Evolutionary conservation across 1,140 invertebrate genomes (phyloP), one percentile per base, ranked within the genome.

Genomic region (Euglossa dilemma): DNA sequence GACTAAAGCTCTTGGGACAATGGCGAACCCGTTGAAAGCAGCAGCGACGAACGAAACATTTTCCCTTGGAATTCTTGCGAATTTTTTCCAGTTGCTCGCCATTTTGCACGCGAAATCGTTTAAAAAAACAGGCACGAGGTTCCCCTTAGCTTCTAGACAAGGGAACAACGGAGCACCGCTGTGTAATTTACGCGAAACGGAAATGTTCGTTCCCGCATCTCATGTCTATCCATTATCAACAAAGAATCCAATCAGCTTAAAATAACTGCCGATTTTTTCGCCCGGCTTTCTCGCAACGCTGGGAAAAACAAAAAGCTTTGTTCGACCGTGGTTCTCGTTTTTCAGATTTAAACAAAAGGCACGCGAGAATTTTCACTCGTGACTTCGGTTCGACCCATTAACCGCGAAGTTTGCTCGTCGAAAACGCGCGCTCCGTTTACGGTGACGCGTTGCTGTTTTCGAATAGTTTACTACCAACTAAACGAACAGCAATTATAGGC

Each of bases 201-300:
- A 52, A 28, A 20, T 25, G 28, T 47, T 47, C 66, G 12, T 70
- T 52, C 67, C 6, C 3, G 20, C n/a, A 14, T 28, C 18, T 11
- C 45, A 8, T 25, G 12, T 69, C 20, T 23, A 74, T 57, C 43
- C 56, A 74, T 59, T 59, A 74, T 74, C 36, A n/a, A 45, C 56
- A 20, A 74, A 59, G 56, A 25, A 74, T 74, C 47, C 72, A 57
- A 59, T 74, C 56, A 25, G 14, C 72, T 47, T 47, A 73, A 57
- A 73, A n/a, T 57, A 73, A 73, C 28, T 18, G 6, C 52, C 23
- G 23, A 56, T n/a, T 25, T 45, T 74, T 74, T 45, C 43, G 36
- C 12, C 47, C 54, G 8, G 12, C 6, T 14, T 23, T 47, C 23
- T n/a, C 23, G 11, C 11, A n/a, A 18, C 14, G n/a, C 43, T 57